phyloP scores from a whole-genome alignment of 35 echinoderm and acorn worm species.

The Ophioderma brevispina region DNA sequence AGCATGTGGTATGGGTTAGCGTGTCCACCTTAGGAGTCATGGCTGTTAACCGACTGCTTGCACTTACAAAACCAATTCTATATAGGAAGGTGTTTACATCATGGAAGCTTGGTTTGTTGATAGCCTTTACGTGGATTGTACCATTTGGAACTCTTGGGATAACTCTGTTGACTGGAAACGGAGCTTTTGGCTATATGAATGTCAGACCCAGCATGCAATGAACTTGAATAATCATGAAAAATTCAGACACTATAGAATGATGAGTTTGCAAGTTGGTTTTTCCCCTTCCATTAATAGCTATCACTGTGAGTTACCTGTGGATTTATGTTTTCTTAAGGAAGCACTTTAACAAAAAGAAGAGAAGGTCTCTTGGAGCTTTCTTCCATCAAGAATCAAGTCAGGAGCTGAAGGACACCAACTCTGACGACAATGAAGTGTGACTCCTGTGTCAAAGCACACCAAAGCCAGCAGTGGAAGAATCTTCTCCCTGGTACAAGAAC shows the following conservation, averaged over 20 bases:
- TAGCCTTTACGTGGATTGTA: background rate
- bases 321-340: conserved; percentile 1
- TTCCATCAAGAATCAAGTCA: no score
- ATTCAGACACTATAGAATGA: no score
- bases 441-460: no score
- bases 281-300: conserved; percentile 34
- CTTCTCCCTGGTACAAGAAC: no score
- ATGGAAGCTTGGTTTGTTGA: background rate
- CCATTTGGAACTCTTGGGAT: background rate
- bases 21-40: conserved; percentile 44
- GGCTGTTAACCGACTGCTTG: conserved; percentile 46
- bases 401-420: no score
- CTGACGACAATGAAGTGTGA: no score
- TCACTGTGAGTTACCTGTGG: conserved; percentile 37
- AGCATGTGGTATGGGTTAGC: conserved; percentile 47
- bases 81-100: background rate
- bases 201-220: background rate
- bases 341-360: background rate
- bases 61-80: conserved; percentile 17
- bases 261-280: background rate
- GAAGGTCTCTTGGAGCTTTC: no score
- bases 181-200: background rate
- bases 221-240: no score
- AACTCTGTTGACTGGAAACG: background rate
- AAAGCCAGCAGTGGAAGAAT: no score